These are phyloP conservation scores for Aegithalos caudatus DNA, from an alignment of 2,113 vertebrate species.

Conservation along the genomic window DNA sequence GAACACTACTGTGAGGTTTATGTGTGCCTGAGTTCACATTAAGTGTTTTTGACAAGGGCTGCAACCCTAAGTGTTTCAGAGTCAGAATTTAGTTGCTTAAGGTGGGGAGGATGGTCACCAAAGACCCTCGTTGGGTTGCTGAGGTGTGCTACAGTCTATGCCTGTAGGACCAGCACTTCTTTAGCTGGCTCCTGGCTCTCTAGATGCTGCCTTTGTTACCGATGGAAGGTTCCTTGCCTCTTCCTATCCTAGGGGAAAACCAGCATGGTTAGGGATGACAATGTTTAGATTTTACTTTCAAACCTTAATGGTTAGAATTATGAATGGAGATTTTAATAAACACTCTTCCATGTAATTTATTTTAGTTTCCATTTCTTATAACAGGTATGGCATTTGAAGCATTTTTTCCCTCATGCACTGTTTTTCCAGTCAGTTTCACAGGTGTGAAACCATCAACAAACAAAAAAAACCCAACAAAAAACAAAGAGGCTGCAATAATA, in stretches of 20 bases:
- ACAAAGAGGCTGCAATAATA: neutral
- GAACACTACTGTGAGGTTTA: neutral
- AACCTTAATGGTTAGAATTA: neutral
- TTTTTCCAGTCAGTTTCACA: neutral
- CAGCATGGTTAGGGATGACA: neutral
- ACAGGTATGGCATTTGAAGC: neutral
- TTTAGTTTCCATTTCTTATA: neutral
- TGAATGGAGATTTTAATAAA: neutral
- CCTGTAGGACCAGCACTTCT: neutral
- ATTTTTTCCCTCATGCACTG: fast-evolving
- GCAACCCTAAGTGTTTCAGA: neutral
- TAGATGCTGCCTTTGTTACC: neutral
- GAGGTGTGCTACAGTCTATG: neutral
- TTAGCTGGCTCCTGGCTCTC: neutral
- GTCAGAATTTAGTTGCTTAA: neutral
- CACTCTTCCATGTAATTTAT: neutral
- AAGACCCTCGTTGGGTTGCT: neutral
- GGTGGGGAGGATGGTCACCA: neutral
- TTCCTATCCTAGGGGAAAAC: neutral
- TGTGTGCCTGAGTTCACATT: neutral
- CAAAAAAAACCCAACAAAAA: too few relatives aligned
- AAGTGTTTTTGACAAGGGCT: neutral
- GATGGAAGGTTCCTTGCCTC: fast-evolving
- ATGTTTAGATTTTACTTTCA: neutral
- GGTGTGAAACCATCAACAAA: neutral